phyloP scores from a whole-genome alignment of 2,113 vertebrate genomes.

The Pyrgilauda ruficollis region DNA sequence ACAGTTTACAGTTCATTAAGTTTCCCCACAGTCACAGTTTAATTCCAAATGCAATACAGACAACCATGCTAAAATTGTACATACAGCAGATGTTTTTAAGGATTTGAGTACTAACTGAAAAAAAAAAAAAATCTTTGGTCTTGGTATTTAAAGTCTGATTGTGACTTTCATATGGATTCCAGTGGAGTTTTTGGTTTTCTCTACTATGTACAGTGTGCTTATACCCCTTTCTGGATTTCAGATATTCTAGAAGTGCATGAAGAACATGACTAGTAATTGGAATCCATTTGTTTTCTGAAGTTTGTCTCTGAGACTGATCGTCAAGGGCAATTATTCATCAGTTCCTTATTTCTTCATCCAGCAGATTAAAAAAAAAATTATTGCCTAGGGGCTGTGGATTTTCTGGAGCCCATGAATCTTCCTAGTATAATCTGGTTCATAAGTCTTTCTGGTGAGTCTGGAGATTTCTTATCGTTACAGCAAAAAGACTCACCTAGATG shows the following conservation, averaged over 20 bases:
- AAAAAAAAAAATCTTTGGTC: accelerated
- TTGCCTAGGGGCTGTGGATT: neutral
- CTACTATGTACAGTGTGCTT: neutral
- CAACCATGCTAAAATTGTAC: neutral
- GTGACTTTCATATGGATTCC: neutral
- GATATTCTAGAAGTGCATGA: neutral
- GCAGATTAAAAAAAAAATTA: neutral
- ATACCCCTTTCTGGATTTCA: neutral
- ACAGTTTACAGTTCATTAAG: neutral
- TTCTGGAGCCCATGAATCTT: neutral
- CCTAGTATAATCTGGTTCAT: neutral
- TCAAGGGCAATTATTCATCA: neutral
- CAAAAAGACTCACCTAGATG: neutral
- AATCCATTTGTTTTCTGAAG: neutral
- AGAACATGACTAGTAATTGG: neutral
- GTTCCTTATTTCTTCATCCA: neutral
- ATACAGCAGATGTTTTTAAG: neutral
- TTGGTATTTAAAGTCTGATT: neutral
- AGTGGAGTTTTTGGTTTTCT: neutral
- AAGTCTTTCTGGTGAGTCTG: neutral
- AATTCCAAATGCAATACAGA: neutral
- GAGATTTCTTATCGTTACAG: neutral
- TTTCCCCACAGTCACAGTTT: neutral
- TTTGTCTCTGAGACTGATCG: neutral
- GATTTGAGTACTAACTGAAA: neutral